Evolutionary conservation across 2,797 vertebrate species (phyloP).

Genomic region (Stomatorhinus walkeri): DNA sequence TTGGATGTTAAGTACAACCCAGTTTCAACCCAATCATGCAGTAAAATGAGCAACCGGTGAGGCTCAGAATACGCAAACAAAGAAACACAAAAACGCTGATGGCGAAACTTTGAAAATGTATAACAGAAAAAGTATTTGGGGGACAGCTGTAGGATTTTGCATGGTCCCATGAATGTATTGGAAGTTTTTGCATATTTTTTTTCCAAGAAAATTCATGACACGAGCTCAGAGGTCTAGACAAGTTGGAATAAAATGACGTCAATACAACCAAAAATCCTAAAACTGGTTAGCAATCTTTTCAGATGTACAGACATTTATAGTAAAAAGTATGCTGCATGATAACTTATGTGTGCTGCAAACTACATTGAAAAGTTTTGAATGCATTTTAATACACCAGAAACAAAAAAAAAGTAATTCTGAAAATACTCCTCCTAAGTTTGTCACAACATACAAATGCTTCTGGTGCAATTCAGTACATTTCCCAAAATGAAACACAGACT

Average conservation of each 20-base stretch:
- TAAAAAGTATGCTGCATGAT: not conserved
- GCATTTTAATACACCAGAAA: not conserved
- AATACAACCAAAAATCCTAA: not conserved
- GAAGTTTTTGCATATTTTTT: not conserved
- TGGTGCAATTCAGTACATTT: not conserved
- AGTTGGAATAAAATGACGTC: not conserved
- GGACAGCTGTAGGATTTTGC: not conserved
- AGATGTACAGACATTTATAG: not conserved
- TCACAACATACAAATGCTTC: not conserved
- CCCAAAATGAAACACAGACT: not conserved
- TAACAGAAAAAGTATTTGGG: not conserved
- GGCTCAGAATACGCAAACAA: not conserved
- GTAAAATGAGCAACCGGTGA: not conserved
- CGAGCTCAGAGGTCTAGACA: not conserved
- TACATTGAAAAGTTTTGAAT: not conserved
- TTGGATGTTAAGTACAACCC: not conserved
- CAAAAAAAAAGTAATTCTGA: not conserved
- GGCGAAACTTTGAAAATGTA: not conserved
- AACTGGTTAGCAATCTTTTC: not conserved
- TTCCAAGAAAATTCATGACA: not conserved
- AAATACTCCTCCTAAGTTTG: not conserved
- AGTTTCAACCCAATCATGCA: not conserved
- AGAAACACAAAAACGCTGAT: not conserved
- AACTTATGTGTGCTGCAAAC: not conserved
- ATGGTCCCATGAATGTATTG: not conserved